Percentiles rank a stretch among this genome's conserved stretches.
phyloP scores from a whole-genome alignment of 2,113 vertebrate species.

The Pollimyrus isidori region DNA sequence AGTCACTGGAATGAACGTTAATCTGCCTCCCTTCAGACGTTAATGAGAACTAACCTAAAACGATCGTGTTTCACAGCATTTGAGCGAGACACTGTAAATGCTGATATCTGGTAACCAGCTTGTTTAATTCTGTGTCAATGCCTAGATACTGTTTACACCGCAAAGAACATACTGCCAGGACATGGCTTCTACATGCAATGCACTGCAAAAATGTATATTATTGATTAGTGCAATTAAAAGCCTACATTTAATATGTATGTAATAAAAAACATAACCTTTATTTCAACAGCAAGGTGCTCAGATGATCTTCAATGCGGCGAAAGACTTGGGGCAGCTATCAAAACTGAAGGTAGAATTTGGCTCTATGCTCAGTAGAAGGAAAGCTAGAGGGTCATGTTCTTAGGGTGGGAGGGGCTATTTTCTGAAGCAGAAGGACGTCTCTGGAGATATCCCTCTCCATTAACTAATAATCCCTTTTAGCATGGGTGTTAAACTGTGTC shows the following conservation, averaged over 20 bases:
- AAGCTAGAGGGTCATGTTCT: neutral
- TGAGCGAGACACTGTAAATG: neutral
- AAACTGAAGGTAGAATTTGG: conserved; percentile 84
- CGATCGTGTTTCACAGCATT: neutral
- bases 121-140: neutral
- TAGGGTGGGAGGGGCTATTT: neutral
- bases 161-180: neutral
- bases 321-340: conserved; percentile 91
- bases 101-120: neutral
- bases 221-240: neutral
- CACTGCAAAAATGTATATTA: neutral
- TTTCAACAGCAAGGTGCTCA: conserved; percentile 76
- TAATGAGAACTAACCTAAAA: neutral
- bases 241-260: neutral
- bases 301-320: conserved; percentile 96
- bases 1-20: conserved; percentile 45
- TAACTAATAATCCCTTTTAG: neutral
- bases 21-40: neutral
- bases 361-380: neutral
- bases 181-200: neutral
- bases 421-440: neutral
- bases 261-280: conserved; percentile 11
- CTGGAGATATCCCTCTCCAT: neutral
- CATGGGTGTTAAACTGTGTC: neutral
- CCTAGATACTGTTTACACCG: neutral